Evolutionary conservation across 2,888 invertebrate genomes (phyloP).

Genomic region (Cinara cedri): DNA sequence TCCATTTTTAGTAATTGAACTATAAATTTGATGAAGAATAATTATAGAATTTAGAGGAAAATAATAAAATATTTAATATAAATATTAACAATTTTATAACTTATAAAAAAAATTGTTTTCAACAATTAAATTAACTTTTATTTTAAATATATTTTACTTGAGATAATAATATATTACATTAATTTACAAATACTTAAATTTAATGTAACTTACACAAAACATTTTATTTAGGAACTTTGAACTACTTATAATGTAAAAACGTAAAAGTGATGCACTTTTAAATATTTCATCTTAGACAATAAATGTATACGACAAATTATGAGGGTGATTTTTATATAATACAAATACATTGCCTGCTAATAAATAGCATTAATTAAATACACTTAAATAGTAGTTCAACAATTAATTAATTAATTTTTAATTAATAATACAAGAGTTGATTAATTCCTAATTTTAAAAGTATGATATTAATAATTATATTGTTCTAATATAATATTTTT

Average conservation of each 20-base stretch:
- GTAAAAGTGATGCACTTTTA: conserved; percentile 38
- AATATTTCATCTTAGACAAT: conserved; percentile 4
- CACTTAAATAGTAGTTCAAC: conserved; percentile 20
- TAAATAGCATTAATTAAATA: not conserved
- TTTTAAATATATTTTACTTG: not conserved
- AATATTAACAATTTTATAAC: not conserved
- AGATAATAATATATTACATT: conserved; percentile 20
- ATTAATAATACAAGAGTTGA: too few species aligned
- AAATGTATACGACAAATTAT: conserved; percentile 15
- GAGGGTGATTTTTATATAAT: not conserved
- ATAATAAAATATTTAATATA: too few species aligned
- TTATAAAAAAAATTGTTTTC: not conserved
- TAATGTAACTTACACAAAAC: not conserved
- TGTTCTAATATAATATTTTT: not conserved
- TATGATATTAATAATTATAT: conserved; percentile 20
- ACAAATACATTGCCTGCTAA: not conserved
- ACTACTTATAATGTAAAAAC: conserved; percentile 19
- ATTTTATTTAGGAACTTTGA: conserved; percentile 45
- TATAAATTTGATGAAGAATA: too few species aligned
- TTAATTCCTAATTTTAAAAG: too few species aligned
- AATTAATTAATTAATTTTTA: too few species aligned
- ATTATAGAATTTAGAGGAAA: too few species aligned
- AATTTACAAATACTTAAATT: not conserved
- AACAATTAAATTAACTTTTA: not conserved
- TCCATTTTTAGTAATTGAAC: too few species aligned